Evolutionary conservation across 2,113 vertebrate species (phyloP).

Genomic region (Sinosuthora webbiana): DNA sequence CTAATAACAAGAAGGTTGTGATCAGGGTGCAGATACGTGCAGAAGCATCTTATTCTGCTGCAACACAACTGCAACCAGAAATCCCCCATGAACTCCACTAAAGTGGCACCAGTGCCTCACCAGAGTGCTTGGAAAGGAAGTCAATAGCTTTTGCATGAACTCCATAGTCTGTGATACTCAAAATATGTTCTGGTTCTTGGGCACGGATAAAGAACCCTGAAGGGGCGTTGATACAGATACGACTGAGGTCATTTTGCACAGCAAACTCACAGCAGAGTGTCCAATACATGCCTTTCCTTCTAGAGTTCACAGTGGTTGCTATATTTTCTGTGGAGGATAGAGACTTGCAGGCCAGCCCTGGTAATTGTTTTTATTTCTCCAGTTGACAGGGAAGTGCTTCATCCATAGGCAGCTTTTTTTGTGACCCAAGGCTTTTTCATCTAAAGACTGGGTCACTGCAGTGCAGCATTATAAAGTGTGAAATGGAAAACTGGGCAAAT

Average conservation of each 20-base stretch:
- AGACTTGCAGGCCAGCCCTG: not conserved
- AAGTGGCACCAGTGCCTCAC: not conserved
- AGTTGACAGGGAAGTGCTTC: not conserved
- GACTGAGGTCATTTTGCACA: not conserved
- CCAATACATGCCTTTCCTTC: not conserved
- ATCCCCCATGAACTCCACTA: not conserved
- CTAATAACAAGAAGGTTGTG: not conserved
- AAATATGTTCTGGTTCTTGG: not conserved
- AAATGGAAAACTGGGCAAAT: not conserved
- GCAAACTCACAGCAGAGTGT: not conserved
- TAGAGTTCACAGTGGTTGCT: not conserved
- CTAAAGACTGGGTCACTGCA: not conserved
- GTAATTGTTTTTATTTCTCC: not conserved
- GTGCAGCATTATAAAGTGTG: not conserved
- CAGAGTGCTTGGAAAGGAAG: not conserved
- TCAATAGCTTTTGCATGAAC: not conserved
- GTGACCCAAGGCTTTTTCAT: not conserved
- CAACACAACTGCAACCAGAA: not conserved
- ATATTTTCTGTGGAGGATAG: not conserved
- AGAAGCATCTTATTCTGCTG: fast-evolving
- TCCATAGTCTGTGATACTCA: not conserved
- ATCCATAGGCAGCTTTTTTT: not conserved
- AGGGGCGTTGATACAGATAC: not conserved
- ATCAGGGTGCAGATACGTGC: no score
- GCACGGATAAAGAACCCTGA: not conserved